Evolutionary conservation across 2,113 vertebrate genomes (phyloP), one percentile per base, ranked within the genome.

Genomic region (Empidonax alnorum): DNA sequence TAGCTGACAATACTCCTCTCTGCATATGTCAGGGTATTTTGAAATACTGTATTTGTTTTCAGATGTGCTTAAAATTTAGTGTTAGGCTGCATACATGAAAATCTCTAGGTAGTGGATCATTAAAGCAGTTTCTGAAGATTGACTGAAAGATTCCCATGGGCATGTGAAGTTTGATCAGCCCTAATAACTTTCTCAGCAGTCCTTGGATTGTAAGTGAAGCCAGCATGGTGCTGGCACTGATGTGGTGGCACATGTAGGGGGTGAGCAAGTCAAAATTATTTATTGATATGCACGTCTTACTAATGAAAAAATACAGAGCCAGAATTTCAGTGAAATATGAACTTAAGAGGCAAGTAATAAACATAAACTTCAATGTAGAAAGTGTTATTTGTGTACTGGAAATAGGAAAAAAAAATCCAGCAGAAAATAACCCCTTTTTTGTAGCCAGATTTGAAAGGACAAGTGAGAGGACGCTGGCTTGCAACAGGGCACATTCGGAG

Each of bases 1-100:
- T 39, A 63, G 74, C 69, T 92, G 59, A 22, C 92, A 71, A n/a
- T 61, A 73, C 33, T 66, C 24, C 37, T 90, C 35, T 19, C 22
- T 66, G 21, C 1, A 8, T 46, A 33, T 31, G 25, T 79, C 53
- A 65, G 62, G 69, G 50, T 74, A 58, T 53, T 66, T 90, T 61
- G 85, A 31, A 82, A 22, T 47, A 55, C 56, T 89, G 7, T 9
- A 21, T 90, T 89, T 84, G 49, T 89, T 93, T 90, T 89, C 35
- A 47, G 21, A 24, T 67, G 25, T 71, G 7, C 33, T 65, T 58
- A 44, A n/a, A 23, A 24, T 76, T 46, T 65, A 18, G 3, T 22
- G 14, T 35, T 21, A 17, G 25, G 33, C 12, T 61, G 9, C 69
- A 30, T 33, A 42, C 4, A 4, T 47, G 27, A 39, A 77, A 52